A percentile compares a stretch with the other conserved stretches of the same genome.
phyloP scores from a whole-genome alignment of 2,888 invertebrate genomes.

The Neoaliturus tenellus region DNA sequence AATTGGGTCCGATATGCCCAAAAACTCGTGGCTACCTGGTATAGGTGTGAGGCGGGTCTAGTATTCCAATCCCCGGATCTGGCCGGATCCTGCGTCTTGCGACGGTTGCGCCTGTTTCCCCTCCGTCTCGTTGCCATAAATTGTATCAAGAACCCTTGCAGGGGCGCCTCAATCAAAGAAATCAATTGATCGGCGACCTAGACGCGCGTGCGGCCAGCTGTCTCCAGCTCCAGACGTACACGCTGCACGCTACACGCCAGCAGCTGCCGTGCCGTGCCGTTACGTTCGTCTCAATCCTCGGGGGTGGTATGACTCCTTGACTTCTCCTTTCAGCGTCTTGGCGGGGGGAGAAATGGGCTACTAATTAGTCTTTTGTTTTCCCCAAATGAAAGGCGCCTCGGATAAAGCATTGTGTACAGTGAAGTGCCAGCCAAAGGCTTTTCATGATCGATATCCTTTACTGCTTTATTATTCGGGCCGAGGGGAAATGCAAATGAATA shows the following conservation, averaged over 20 bases:
- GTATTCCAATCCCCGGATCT: not conserved
- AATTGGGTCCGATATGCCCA: too few species aligned
- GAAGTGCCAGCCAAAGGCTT: not conserved
- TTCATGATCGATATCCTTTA: slow-evolving; percentile 7
- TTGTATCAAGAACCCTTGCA: slow-evolving; percentile 45
- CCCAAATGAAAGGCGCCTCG: not conserved
- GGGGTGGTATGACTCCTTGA: slow-evolving; percentile 35
- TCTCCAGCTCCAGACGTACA: not conserved
- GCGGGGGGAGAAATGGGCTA: not conserved
- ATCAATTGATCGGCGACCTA: slow-evolving; percentile 19
- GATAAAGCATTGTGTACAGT: not conserved
- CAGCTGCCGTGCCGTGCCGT: not conserved
- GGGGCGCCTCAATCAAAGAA: slow-evolving; percentile 37
- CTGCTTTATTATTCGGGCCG: not conserved
- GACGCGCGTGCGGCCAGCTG: slow-evolving; percentile 24
- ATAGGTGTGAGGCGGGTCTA: not conserved
- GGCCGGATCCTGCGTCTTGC: not conserved
- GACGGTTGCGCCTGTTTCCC: slow-evolving; percentile 27
- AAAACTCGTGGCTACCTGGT: too few species aligned
- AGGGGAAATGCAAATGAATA: not conserved
- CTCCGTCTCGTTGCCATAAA: slow-evolving; percentile 29
- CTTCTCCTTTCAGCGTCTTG: not conserved
- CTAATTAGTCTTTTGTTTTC: slow-evolving; percentile 25
- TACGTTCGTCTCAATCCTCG: not conserved
- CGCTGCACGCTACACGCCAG: not conserved